These are phyloP conservation scores for Ptychoptera contaminata DNA, from an alignment of 2,888 invertebrate genomes.

Conservation along the genomic window DNA sequence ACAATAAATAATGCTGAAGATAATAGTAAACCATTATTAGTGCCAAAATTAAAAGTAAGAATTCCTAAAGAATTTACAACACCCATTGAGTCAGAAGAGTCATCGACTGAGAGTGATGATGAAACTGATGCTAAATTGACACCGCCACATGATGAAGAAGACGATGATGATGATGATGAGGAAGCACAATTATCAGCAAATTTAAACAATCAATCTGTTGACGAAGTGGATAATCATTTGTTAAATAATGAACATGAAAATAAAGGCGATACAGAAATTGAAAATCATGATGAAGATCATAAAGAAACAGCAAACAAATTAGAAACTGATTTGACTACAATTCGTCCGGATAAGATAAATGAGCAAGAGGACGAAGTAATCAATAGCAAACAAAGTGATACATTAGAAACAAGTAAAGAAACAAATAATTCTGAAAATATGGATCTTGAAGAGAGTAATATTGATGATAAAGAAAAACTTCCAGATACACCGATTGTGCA, in stretches of 20 bases:
- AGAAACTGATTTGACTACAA: not conserved
- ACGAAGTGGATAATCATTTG: too few relatives aligned
- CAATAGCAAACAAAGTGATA: slow-evolving; percentile 4
- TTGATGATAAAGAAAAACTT: not conserved
- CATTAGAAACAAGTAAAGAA: slow-evolving; percentile 4
- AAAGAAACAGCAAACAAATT: slow-evolving; percentile 2
- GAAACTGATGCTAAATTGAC: slow-evolving; percentile 7
- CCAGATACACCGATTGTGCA: slow-evolving; percentile 5
- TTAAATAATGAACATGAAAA: slow-evolving; percentile 7
- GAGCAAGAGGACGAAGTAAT: slow-evolving; percentile 2
- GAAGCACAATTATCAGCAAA: slow-evolving; percentile 1
- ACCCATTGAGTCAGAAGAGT: slow-evolving; percentile 21
- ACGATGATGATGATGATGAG: slow-evolving; percentile 19
- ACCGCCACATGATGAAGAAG: slow-evolving; percentile 8
- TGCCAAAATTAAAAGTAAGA: slow-evolving; percentile 53
- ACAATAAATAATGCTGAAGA: slow-evolving; percentile 1
- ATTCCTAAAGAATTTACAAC: slow-evolving; percentile 39
- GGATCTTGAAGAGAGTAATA: slow-evolving; percentile 7
- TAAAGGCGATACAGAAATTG: slow-evolving; percentile 7
- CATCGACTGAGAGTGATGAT: slow-evolving; percentile 25
- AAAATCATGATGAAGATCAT: slow-evolving; percentile 6
- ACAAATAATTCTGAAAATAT: slow-evolving; percentile 11
- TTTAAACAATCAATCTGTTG: too few relatives aligned
- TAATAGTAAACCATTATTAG: slow-evolving; percentile 20
- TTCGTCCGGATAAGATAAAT: not conserved